Evolutionary conservation across 2,888 invertebrate genomes (phyloP).

Genomic region (Petrolisthes manimaculis): DNA sequence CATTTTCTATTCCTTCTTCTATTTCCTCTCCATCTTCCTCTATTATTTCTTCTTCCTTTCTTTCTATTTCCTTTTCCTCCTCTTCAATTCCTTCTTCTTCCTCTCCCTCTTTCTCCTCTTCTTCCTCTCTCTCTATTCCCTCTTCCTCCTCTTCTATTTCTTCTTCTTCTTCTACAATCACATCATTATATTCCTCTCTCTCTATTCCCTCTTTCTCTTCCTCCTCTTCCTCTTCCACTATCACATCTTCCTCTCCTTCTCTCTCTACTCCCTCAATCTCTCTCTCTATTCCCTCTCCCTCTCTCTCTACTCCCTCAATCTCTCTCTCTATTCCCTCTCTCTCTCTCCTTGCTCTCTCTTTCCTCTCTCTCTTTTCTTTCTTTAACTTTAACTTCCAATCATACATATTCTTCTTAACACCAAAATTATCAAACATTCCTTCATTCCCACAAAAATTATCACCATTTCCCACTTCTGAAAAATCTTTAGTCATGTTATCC

Average conservation of each 20-base stretch:
- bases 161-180: background rate
- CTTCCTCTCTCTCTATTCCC: background rate
- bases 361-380: constrained; percentile 29
- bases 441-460: background rate
- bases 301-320: too few relatives aligned
- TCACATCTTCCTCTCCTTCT: background rate
- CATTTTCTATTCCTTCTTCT: background rate
- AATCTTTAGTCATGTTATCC: too few relatives aligned
- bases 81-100: background rate
- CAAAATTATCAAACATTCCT: background rate
- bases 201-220: background rate
- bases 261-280: background rate
- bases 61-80: constrained; percentile 1
- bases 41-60: background rate
- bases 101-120: background rate
- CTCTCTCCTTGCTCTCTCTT: background rate
- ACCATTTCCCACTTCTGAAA: background rate
- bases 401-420: background rate
- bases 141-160: background rate
- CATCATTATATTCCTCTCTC: background rate
- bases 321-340: background rate
- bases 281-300: too few relatives aligned
- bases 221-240: background rate
- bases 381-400: constrained; percentile 22
- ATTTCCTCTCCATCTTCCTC: background rate